Evolutionary conservation across 2,113 vertebrate genomes (phyloP).

Genomic region (Corythaeola cristata): DNA sequence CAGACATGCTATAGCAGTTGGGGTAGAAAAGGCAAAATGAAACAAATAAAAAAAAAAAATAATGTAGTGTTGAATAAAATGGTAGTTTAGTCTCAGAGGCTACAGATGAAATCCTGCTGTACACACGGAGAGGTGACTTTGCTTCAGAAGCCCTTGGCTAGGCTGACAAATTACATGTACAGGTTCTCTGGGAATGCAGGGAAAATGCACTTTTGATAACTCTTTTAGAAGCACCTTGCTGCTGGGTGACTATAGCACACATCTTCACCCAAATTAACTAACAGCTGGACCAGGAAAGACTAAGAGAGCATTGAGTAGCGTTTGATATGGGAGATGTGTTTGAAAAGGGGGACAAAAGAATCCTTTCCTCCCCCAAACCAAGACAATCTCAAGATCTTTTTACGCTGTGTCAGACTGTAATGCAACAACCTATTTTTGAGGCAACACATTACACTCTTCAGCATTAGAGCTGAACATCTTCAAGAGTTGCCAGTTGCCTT

Average conservation of each 20-base stretch:
- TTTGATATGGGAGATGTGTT: background rate
- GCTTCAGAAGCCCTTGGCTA: conserved; percentile 30
- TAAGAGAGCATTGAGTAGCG: background rate
- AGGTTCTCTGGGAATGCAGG: background rate
- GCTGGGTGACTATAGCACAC: background rate
- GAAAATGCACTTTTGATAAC: conserved; percentile 30
- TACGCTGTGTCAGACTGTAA: background rate
- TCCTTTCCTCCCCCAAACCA: background rate
- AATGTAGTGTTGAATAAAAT: background rate
- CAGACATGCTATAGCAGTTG: background rate
- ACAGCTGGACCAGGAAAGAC: background rate
- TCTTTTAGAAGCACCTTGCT: conserved; percentile 47
- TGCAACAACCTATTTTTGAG: background rate
- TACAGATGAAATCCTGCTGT: background rate
- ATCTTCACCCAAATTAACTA: conserved; percentile 11
- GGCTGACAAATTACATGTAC: conserved; percentile 32
- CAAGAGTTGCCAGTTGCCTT: background rate
- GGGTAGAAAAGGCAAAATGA: background rate
- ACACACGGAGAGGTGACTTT: background rate
- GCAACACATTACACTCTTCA: background rate
- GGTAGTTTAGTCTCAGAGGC: conserved; percentile 14
- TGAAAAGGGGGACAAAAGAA: background rate
- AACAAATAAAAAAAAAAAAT: background rate
- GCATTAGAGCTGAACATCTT: background rate
- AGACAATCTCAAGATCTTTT: background rate